Evolutionary conservation across 2,888 invertebrate genomes (phyloP), one percentile per base, ranked within the genome.

Genomic region (Pachydiplax longipennis): DNA sequence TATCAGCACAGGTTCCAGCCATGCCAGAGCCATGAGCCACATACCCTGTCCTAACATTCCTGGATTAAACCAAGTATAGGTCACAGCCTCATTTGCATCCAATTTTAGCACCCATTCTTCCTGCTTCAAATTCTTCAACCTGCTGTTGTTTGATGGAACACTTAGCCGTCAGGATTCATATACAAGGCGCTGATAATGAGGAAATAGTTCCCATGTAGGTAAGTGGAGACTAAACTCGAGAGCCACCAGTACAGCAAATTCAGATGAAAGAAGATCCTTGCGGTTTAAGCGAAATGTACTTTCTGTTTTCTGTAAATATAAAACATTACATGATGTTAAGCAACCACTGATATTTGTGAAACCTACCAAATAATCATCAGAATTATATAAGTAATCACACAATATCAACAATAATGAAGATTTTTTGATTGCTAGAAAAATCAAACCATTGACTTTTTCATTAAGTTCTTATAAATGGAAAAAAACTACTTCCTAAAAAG

Each of bases 191-290:
- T 99, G 99, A 95, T 98, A 99, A 94, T 99, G 99, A 18, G 99
- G 98, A 94, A 97, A 96, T 92, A 99, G 96, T 94, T 99, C 98
- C 95, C 97, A 96, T 90, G 97, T 97, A 40, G 98, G 98, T 92
- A 99, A 96, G 94, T 98, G 98, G 91, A 99, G 95, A 18, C 98
- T 97, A 93, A 99, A 99, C 94, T 99, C 99, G 91, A 99, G 95
- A 4, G 99, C 98, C 90, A 99, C 98, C 90, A 99, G 95, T 87
- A 99, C 98, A 8, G 98, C 98, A 94, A 99, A 99, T 94, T 99
- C 99, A 91, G 98, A 98, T 58, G 97, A 95, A 92, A 99, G 95
- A 92, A 99, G 95, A 93, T 99, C 99, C 94, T 98, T 98, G 80
- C 98, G 96, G 94, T 97, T 98, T 92, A 99, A 94, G 90, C 99